Percentiles rank a stretch among this genome's conserved stretches.
phyloP scores from a whole-genome alignment of 2,113 vertebrate species.

The Poicephalus meyeri region DNA sequence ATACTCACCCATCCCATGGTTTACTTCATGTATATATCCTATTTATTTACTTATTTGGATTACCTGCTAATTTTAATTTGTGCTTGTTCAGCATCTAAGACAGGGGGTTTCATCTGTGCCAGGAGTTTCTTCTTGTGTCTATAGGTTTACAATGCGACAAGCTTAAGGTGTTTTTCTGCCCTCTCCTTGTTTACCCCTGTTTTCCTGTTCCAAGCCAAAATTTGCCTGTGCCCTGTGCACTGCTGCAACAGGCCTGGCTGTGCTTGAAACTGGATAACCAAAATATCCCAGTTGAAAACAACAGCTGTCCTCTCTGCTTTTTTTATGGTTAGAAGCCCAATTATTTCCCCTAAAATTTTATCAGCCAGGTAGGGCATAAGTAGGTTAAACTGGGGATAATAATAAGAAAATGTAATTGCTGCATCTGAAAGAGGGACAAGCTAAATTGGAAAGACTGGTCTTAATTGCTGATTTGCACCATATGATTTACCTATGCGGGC shows the following conservation, averaged over 20 bases:
- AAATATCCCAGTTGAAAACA: not conserved
- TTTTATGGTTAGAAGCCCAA: not conserved
- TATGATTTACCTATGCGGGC: not conserved
- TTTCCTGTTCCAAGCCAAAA: not conserved
- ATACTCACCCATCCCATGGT: not conserved
- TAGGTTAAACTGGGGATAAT: not conserved
- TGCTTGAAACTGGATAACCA: not conserved
- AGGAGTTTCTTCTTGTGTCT: not conserved
- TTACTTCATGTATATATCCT: not conserved
- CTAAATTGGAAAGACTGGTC: not conserved
- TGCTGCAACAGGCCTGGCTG: not conserved
- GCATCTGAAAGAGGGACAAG: not conserved
- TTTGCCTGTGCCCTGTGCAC: not conserved
- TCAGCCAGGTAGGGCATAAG: not conserved
- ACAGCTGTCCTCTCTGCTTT: not conserved
- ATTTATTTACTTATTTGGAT: not conserved
- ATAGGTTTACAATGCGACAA: not conserved
- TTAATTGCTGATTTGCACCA: fast-evolving
- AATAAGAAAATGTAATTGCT: not conserved
- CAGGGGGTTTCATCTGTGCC: not conserved
- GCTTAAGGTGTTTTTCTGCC: not conserved
- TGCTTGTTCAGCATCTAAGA: not conserved
- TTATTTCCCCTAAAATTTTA: not conserved
- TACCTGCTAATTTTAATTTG: not conserved
- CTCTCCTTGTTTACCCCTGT: not conserved